Base-by-base conservation (phyloP, 2,888 invertebrate genomes). In the Rosalia funebris region DNA sequence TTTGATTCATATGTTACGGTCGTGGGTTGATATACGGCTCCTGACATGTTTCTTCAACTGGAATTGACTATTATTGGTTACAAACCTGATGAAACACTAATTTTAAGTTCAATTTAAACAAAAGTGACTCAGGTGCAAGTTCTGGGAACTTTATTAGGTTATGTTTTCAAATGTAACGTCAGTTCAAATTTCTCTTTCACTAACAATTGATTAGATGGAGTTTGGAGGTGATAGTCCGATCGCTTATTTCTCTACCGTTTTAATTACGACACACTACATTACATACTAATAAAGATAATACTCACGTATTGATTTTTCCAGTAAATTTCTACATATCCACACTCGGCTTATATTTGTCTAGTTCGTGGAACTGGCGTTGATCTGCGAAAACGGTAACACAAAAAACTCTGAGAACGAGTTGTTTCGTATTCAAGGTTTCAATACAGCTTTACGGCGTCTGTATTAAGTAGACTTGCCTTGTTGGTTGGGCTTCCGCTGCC, bases 21-120 rank as follows among this genome's bases (percentile, higher is more conserved):
- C 63, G 91, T 91, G 11, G 91, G 91, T 79, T 91, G 91, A 82
- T 91, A 91, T 45, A 91, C 91, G 61, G 90, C 89, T 77, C 88
- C 74, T 16, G 74, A 74, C 74, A 74, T 88, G 42, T 61, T 68
- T 25, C 25, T 25, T 3, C 7, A 5, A 25, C 25, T 25, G 25
- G 7, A 25, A 25, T 55, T 1, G 32, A 1, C 14, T 32, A 47
- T n/a, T n/a, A n/a, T n/a, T n/a, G n/a, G n/a, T n/a, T n/a, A n/a
- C n/a, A n/a, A n/a, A n/a, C n/a, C n/a, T n/a, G n/a, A n/a, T n/a
- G n/a, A n/a, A n/a, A n/a, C n/a, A n/a, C n/a, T n/a, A n/a, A n/a
- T n/a, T n/a, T n/a, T n/a, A n/a, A n/a, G n/a, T n/a, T n/a, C n/a
- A n/a, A n/a, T 34, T 34, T n/a, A 2, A 7, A n/a, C 2, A 34